Base-by-base conservation (phyloP, 1,140 invertebrate genomes). In the Penaeus indicus region DNA sequence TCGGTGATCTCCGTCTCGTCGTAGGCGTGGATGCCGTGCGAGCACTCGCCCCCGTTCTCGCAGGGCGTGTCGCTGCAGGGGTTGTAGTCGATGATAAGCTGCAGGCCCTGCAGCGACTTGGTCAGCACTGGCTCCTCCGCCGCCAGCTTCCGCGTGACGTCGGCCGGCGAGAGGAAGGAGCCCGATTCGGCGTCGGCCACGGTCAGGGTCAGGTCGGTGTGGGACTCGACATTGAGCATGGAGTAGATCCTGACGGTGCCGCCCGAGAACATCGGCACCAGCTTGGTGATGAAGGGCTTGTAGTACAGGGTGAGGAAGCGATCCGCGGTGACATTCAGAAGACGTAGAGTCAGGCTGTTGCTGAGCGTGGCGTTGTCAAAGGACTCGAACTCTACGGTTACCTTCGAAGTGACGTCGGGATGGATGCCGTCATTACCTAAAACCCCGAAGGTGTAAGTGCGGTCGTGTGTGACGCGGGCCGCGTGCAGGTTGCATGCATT, bases 391-490 rank as follows among this genome's bases (percentile, higher is more conserved):
- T 97, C 95, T 0, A 98, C 94, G 5, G 95, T 96, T 1, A 98
- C 95, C 38, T 95, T 96, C 11, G 97, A 98, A 27, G 95, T 93
- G 0, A 98, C 97, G 92, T 97, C 95, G 18, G 94, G 93, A 92
- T 98, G 97, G 88, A 95, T 95, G 4, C 98, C 97, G 93, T 99
- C 98, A 92, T 97, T 97, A 3, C 97, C 97, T 11, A 95, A 95
- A 0, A 98, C 95, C 80, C 95, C 96, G 89, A 98, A 94, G 0
- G 96, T 95, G 86, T 94, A 93, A 10, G 91, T 91, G 47, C 91
- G 91, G 16, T 91, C 91, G 8, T 91, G 90, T 32, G 92, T 92
- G 32, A 92, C 86, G 38, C 88, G 81, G 25, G 91, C 87, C 10
- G 93, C 91, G 91, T 96, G 95, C 89, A 99, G 94, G 92, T 97